phyloP scores from a whole-genome alignment of 2,888 invertebrate species.

The Seira sanloemensis region DNA sequence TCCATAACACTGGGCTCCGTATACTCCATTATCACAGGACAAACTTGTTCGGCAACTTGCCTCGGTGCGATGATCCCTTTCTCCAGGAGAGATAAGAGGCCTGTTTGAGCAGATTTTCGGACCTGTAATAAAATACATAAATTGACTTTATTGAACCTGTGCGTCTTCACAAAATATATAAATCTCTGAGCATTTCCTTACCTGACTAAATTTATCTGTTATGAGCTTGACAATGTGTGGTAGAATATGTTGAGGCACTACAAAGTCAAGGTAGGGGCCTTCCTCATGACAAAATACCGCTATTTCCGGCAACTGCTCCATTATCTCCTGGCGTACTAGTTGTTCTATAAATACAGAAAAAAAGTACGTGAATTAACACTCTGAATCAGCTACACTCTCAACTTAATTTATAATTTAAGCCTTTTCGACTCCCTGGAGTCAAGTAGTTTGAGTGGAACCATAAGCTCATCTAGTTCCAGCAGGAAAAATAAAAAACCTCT shows the following conservation, averaged over 20 bases:
- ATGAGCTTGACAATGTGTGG: constrained; percentile 81
- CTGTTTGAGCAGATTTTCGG: constrained; percentile 81
- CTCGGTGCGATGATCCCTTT: constrained; percentile 80
- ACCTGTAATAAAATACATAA: constrained; percentile 76
- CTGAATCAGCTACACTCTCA: neutral
- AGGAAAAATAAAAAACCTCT: neutral
- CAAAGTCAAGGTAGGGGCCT: constrained; percentile 77
- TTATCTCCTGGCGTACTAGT: constrained; percentile 80
- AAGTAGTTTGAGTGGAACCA: no score
- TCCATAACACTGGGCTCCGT: constrained; percentile 78
- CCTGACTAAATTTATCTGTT: constrained; percentile 80
- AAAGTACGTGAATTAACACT: constrained; percentile 24
- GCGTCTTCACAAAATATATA: neutral
- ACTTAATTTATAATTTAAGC: constrained; percentile 37
- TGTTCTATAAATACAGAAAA: constrained; percentile 77
- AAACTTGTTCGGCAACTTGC: constrained; percentile 81
- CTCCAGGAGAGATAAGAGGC: constrained; percentile 81
- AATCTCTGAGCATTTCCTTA: constrained; percentile 74
- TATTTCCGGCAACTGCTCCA: constrained; percentile 83
- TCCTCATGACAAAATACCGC: constrained; percentile 81
- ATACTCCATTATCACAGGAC: constrained; percentile 81
- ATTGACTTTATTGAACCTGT: neutral
- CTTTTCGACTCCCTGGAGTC: neutral
- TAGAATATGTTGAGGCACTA: constrained; percentile 80
- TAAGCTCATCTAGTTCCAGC: neutral